A percentile compares a stretch with the other conserved stretches of the same genome.
These are phyloP conservation scores for Cassiopea andromeda DNA, from an alignment of 30 jellyfish, hydroid and myxozoan genomes.

Conservation along the genomic window DNA sequence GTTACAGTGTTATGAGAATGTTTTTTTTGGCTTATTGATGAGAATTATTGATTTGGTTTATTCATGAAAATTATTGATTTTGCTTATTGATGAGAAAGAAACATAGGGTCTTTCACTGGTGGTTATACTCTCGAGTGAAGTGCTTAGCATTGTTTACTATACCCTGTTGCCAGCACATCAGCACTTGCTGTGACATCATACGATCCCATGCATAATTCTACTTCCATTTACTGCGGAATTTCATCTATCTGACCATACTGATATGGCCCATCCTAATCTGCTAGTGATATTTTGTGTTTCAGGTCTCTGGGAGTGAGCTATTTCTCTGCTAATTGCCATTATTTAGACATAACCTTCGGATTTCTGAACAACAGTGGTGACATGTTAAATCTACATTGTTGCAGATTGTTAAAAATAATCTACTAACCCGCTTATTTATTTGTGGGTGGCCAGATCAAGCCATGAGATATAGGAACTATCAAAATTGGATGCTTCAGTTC, in stretches of 20 bases:
- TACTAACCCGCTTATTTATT: constrained; percentile 14
- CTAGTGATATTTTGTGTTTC: background rate
- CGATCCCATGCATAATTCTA: background rate
- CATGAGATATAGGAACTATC: background rate
- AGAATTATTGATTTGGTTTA: too few relatives aligned
- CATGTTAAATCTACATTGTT: constrained; percentile 1
- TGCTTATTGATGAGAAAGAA: too few relatives aligned
- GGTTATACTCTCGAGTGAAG: too few relatives aligned
- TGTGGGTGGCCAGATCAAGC: constrained; percentile 42
- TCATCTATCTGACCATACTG: background rate
- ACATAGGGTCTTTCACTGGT: too few relatives aligned
- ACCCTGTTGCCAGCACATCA: too few relatives aligned
- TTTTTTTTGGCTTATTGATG: too few relatives aligned
- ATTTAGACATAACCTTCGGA: background rate
- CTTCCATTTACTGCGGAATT: background rate
- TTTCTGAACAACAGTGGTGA: background rate
- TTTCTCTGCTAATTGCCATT: background rate
- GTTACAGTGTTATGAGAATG: too few relatives aligned
- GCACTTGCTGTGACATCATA: too few relatives aligned
- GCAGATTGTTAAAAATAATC: constrained; percentile 15
- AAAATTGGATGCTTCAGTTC: constrained; percentile 6
- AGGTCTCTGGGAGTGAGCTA: background rate
- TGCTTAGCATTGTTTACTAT: too few relatives aligned
- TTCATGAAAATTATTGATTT: too few relatives aligned
- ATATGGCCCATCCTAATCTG: background rate